Evolutionary conservation across 2,113 vertebrate species (phyloP), one percentile per base, ranked within the genome.

Genomic region (Channa argus): DNA sequence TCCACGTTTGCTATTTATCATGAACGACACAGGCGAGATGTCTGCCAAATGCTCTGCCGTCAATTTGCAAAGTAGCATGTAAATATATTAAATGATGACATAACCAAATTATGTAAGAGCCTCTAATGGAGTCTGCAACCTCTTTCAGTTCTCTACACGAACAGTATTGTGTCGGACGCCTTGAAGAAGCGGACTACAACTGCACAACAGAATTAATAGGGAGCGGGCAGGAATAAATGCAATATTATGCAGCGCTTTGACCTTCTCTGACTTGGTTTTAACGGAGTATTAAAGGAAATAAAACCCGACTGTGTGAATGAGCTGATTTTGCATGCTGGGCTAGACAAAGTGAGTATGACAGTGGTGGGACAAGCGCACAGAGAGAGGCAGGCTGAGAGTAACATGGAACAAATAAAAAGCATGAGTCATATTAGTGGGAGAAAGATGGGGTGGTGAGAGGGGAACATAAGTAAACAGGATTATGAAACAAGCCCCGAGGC

Each of bases 381-480:
- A 55, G 46, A 71, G 79, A 66, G 54, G 54, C 76, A 75, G 67
- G 52, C 58, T 55, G 71, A 79, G 66, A 80, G 72, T 49, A 65
- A 75, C 71, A 62, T 1, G 11, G 44, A 82, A 88, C 82, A 89
- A 86, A 93, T 90, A 87, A 85, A 85, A 90, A 82, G 63, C 74
- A 74, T 73, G 91, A 92, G 86, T 91, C 89, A 88, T 74, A 85
- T 89, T 89, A 91, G 85, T 36, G 63, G 72, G 75, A 88, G 85
- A 91, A 90, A 88, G 82, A 92, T 86, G 80, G 79, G 84, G 74
- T 80, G 85, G 82, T 72, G 61, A 74, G 74, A 75, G 59, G 70
- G 63, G 72, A 86, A 90, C 64, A 79, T 74, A 85, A 89, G 90
- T 88, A 93, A 93, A 93, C 89, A 89, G 86, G 92, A 93, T 94